phyloP scores from a whole-genome alignment of 2,113 vertebrate species.

The Trematomus loennbergii region DNA sequence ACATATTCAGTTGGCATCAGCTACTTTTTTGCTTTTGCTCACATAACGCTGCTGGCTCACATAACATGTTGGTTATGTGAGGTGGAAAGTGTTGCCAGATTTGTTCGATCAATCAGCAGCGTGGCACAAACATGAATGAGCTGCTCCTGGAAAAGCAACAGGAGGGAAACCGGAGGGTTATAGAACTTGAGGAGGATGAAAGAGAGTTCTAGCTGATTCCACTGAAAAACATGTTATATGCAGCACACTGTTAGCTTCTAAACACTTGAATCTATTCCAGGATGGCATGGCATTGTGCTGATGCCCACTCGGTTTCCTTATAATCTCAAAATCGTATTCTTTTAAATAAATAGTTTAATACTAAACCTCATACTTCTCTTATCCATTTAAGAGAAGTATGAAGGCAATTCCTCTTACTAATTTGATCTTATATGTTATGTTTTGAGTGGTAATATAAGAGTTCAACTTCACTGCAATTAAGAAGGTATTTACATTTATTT shows the following conservation, averaged over 20 bases:
- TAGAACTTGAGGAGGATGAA: not conserved
- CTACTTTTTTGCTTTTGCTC: slow-evolving; percentile 29
- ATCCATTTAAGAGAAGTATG: not conserved
- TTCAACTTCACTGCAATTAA: not conserved
- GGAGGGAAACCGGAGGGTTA: not conserved
- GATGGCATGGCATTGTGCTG: not conserved
- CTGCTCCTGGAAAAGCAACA: slow-evolving; percentile 6
- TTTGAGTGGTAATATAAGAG: not conserved
- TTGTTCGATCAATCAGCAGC: slow-evolving; percentile 24
- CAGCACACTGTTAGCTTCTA: not conserved
- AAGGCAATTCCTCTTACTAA: not conserved
- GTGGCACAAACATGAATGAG: slow-evolving; percentile 44
- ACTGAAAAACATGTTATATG: not conserved
- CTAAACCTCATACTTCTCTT: not conserved
- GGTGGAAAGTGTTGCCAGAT: slow-evolving; percentile 23
- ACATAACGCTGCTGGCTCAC: slow-evolving; percentile 40
- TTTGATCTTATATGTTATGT: not conserved
- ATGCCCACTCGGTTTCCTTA: not conserved
- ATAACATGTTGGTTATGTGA: slow-evolving; percentile 37
- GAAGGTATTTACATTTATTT: not conserved
- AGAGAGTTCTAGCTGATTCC: not conserved
- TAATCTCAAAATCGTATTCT: not conserved
- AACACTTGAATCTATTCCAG: not conserved
- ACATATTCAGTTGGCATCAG: slow-evolving; percentile 55
- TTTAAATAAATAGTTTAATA: not conserved